phyloP scores from a whole-genome alignment of 2,113 vertebrate genomes.

The Accipiter virgatus region DNA sequence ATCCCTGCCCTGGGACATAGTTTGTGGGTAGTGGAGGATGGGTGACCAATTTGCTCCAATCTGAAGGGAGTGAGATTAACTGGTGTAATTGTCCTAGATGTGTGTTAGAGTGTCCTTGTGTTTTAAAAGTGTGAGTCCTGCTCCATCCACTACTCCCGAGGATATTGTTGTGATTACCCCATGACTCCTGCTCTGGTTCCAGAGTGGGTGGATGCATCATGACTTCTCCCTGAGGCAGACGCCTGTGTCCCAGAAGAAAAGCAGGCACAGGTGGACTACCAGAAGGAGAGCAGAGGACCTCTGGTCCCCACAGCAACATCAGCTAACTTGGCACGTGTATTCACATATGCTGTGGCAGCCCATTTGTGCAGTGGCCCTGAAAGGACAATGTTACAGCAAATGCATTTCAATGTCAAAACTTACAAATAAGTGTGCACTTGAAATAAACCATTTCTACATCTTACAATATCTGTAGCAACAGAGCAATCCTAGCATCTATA shows the following conservation, averaged over 20 bases:
- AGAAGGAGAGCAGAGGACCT: not conserved
- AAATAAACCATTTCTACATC: not conserved
- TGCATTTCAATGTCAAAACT: not conserved
- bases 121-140: not conserved
- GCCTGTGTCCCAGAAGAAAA: not conserved
- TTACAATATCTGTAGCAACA: not conserved
- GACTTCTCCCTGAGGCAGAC: not conserved
- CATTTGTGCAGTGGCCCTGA: not conserved
- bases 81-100: not conserved
- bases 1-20: not conserved
- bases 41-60: not conserved
- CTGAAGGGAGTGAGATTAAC: not conserved
- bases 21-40: not conserved
- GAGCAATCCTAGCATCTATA: not conserved
- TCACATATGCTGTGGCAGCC: not conserved
- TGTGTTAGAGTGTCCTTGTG: not conserved
- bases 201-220: not conserved
- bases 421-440: not conserved
- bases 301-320: not conserved
- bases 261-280: not conserved
- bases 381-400: not conserved
- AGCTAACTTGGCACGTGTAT: not conserved
- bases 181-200: not conserved
- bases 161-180: not conserved
- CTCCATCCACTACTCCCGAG: not conserved